A percentile compares a stretch with the other conserved stretches of the same genome.
These are phyloP conservation scores for Drosophila tripunctata DNA, from an alignment of 2,888 invertebrate genomes.

Conservation along the genomic window DNA sequence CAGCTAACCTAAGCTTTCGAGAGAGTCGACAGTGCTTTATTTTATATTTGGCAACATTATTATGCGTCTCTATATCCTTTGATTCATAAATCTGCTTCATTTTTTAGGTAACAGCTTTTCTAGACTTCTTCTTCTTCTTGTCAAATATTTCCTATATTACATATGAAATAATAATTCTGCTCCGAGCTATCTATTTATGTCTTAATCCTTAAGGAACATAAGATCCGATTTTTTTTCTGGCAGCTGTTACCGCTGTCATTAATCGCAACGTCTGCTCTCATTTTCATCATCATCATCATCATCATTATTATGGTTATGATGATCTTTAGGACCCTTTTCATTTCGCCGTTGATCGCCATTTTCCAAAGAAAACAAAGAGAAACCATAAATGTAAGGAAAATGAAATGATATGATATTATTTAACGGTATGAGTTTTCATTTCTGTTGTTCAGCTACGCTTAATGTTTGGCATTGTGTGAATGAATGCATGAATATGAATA, in stretches of 20 bases:
- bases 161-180: not conserved
- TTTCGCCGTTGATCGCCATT: constrained; percentile 12
- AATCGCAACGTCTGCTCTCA: constrained; percentile 13
- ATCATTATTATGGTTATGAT: constrained; percentile 5
- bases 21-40: too few relatives aligned
- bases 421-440: constrained; percentile 22
- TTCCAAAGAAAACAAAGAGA: constrained; percentile 2
- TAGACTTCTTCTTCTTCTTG: too few relatives aligned
- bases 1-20: too few relatives aligned
- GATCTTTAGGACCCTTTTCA: constrained; percentile 14
- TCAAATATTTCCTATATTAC: not conserved
- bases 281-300: constrained; percentile 11
- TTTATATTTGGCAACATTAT: too few relatives aligned
- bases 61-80: too few relatives aligned
- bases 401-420: constrained; percentile 27
- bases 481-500: not conserved
- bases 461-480: constrained; percentile 15
- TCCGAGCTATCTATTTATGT: constrained; percentile 15
- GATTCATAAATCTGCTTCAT: too few relatives aligned
- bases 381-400: not conserved
- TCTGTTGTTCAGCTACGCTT: constrained; percentile 8
- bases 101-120: too few relatives aligned
- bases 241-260: constrained; percentile 16
- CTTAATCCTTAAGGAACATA: constrained; percentile 32
- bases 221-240: constrained; percentile 18